phyloP scores from a whole-genome alignment of 2,888 invertebrate species.

The Trissolcus brochymenae region DNA sequence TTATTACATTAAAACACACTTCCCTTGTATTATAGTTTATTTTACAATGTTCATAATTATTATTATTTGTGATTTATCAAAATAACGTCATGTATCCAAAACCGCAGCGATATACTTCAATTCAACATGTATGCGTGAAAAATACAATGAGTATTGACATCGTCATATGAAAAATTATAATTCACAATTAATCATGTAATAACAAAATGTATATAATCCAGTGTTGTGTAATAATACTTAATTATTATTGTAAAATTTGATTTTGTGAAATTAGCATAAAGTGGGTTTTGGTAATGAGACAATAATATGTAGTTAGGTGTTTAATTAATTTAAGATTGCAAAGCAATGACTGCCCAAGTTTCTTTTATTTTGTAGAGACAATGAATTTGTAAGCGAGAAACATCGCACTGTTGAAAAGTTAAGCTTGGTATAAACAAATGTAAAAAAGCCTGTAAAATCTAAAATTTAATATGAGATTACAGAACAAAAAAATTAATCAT shows the following conservation, averaged over 20 bases:
- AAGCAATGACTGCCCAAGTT: conserved; percentile 43
- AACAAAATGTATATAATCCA: conserved; percentile 28
- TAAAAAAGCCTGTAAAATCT: conserved; percentile 46
- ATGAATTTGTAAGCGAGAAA: conserved; percentile 7
- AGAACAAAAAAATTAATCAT: conserved; percentile 44
- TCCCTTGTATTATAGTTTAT: too few relatives aligned
- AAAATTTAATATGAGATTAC: conserved; percentile 43
- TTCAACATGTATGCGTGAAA: not conserved
- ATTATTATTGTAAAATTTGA: conserved; percentile 31
- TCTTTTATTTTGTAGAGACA: conserved; percentile 30
- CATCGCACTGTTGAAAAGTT: conserved; percentile 28
- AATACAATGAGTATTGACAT: not conserved
- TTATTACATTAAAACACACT: not conserved
- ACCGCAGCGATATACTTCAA: not conserved
- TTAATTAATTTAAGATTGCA: conserved; percentile 38
- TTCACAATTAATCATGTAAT: conserved; percentile 19
- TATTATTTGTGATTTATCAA: too few relatives aligned
- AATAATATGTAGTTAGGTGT: conserved; percentile 52
- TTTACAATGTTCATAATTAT: too few relatives aligned
- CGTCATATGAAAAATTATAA: not conserved
- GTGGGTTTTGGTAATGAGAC: conserved; percentile 56
- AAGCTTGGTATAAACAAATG: conserved; percentile 31
- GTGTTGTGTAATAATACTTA: conserved; percentile 28
- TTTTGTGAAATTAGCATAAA: conserved; percentile 33
- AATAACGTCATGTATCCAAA: not conserved